Conservation (phyloP, 2,797 vertebrate species). For the Lophotriccus pileatus region DNA sequence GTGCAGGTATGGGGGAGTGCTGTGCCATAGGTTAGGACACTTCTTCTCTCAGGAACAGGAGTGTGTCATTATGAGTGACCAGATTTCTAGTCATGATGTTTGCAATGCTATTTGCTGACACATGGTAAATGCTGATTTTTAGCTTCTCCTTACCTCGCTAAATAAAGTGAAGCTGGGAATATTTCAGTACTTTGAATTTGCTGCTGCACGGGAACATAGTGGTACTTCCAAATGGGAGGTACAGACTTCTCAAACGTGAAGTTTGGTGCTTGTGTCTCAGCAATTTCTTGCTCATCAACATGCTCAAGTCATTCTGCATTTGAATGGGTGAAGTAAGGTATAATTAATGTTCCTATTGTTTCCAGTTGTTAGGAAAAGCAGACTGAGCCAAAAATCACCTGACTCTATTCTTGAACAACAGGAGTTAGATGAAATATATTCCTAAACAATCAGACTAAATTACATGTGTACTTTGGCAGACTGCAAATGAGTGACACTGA, state of each 20-base stretch:
- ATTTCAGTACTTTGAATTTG: not conserved
- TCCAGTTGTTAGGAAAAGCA: not conserved
- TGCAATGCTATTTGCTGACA: not conserved
- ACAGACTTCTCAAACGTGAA: not conserved
- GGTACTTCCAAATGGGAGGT: slow-evolving; percentile 11
- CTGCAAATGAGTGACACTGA: slow-evolving; percentile 31
- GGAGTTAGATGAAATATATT: slow-evolving; percentile 34
- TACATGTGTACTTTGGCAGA: slow-evolving; percentile 14
- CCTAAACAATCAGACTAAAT: slow-evolving; percentile 47
- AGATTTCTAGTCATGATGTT: not conserved
- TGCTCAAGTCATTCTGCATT: not conserved
- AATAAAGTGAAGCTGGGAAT: slow-evolving; percentile 4
- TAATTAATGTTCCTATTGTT: not conserved
- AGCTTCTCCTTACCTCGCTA: not conserved
- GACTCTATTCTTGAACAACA: slow-evolving; percentile 10
- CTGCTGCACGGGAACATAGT: not conserved
- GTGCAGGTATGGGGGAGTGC: not conserved
- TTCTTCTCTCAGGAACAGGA: not conserved
- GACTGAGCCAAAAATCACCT: not conserved
- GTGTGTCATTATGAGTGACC: not conserved
- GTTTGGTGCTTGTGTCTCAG: not conserved
- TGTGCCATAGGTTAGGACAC: not conserved
- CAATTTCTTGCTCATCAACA: not conserved
- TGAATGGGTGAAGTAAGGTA: slow-evolving; percentile 19
- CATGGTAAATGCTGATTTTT: not conserved